These are phyloP conservation scores for Arizona elegans DNA, from an alignment of 2,113 vertebrate genomes.

Conservation along the genomic window DNA sequence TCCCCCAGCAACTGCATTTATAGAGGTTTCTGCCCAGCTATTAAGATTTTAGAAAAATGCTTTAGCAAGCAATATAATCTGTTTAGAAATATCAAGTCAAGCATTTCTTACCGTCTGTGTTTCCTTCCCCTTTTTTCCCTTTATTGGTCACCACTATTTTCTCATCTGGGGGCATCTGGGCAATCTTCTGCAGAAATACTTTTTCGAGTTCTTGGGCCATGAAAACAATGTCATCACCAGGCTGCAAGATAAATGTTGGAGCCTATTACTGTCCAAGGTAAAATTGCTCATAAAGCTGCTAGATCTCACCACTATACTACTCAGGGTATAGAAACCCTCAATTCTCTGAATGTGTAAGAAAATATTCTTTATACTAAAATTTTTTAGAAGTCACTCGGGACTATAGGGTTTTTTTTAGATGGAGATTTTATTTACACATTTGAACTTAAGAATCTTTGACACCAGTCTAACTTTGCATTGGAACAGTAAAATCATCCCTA, in stretches of 20 bases:
- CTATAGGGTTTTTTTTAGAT: background rate
- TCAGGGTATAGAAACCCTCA: background rate
- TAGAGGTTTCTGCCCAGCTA: background rate
- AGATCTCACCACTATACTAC: background rate
- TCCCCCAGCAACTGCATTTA: background rate
- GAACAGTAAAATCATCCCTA: background rate
- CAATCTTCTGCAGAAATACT: constrained; percentile 82
- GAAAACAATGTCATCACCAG: constrained; percentile 87
- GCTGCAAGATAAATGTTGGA: constrained; percentile 65
- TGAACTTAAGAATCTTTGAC: background rate
- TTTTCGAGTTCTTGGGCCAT: constrained; percentile 92
- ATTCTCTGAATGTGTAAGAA: background rate
- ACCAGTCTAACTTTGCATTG: background rate
- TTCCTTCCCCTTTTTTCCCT: constrained; percentile 71
- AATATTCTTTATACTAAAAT: background rate
- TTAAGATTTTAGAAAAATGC: background rate
- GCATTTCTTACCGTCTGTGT: constrained; percentile 50
- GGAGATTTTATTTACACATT: background rate
- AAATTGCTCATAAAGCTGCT: background rate
- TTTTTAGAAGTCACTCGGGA: background rate
- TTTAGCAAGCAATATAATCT: background rate
- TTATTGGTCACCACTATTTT: constrained; percentile 65
- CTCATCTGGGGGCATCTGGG: constrained; percentile 86
- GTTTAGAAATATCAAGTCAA: background rate
- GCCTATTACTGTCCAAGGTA: background rate